phyloP scores from a whole-genome alignment of 2,888 invertebrate genomes.

The Hirtodrosophila histrioides region DNA sequence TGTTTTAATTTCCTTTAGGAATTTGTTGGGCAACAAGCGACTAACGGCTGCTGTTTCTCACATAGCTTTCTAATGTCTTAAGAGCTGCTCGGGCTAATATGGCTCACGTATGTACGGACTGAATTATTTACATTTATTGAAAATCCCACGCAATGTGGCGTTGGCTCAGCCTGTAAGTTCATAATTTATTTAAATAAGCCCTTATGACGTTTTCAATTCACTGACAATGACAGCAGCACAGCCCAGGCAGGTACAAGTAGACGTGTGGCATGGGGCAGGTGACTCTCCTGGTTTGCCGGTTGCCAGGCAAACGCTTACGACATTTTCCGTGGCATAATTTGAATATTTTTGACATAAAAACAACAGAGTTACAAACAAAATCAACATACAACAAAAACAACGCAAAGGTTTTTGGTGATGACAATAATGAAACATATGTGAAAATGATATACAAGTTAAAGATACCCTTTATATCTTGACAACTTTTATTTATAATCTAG shows the following conservation, averaged over 20 bases:
- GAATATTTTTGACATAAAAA: slow-evolving; percentile 78
- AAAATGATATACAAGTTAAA: neutral
- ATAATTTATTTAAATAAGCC: slow-evolving; percentile 81
- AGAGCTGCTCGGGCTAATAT: slow-evolving; percentile 61
- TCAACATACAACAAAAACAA: slow-evolving; percentile 59
- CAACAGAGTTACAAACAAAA: slow-evolving; percentile 62
- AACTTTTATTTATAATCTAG: neutral
- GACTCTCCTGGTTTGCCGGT: slow-evolving; percentile 17
- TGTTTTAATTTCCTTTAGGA: slow-evolving; percentile 72
- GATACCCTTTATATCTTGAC: slow-evolving; percentile 37
- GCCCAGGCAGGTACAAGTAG: slow-evolving; percentile 3
- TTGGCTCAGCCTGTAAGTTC: slow-evolving; percentile 40
- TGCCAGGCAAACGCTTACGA: slow-evolving; percentile 47
- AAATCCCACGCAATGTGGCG: slow-evolving; percentile 49
- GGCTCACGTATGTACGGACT: slow-evolving; percentile 61
- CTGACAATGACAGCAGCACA: slow-evolving; percentile 64
- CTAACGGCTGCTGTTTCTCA: slow-evolving; percentile 63
- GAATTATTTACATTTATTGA: slow-evolving; percentile 76
- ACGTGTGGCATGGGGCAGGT: slow-evolving; percentile 1
- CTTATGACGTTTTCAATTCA: slow-evolving; percentile 81
- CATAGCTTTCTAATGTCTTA: slow-evolving; percentile 69
- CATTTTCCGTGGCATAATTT: slow-evolving; percentile 63
- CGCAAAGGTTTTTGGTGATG: slow-evolving; percentile 35
- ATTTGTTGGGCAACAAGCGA: slow-evolving; percentile 32
- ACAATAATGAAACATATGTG: slow-evolving; percentile 29